Evolutionary conservation across 2,888 invertebrate genomes (phyloP), one percentile per base, ranked within the genome.

Genomic region (Ophonus ardosiacus): DNA sequence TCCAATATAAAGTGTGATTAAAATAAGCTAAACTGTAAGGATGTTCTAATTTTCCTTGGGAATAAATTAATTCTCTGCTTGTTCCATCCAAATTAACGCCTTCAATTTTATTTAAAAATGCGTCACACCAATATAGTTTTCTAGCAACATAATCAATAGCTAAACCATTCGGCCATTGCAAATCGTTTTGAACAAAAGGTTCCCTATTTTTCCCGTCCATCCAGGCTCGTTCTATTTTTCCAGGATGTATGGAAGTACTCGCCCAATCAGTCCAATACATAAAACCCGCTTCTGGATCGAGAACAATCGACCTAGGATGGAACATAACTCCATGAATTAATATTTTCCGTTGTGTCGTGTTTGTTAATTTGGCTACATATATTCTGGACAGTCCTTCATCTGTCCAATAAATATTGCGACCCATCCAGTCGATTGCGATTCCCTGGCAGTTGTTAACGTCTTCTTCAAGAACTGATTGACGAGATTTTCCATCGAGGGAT

Each of bases 341-440:
- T 13, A 93, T 93, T 88, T 93, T 93, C 7, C 93, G 90, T 85
- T 93, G 91, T 78, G 91, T 92, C 57, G 93, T 91, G 88, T 94
- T 93, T 38, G 92, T 92, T 85, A 97, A 90, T 51, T 93, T 94
- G 65, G 95, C 94, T 51, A 96, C 96, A 88, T 93, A 94, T 86
- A 97, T 93, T 80, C 93, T 93, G 84, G 95, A 94, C 87, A 94
- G 92, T 82, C 94, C 94, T 90, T 94, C 94, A 91, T 96, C 96
- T 80, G 96, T 96, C 96, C 97, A 97, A 92, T 96, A 98, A 85
- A 98, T 90, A 92, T 97, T 97, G 85, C 93, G 91, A 85, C 95
- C 95, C 89, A 97, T 93, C 96, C 96, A 97, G 91, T 98, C 98
- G 84, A 97, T 93, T 56, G 97, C 97, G 86, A 98, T 90, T 4